These are phyloP conservation scores for Dolichotis patagonum DNA, from an alignment of 2,113 vertebrate genomes.

Conservation along the genomic window DNA sequence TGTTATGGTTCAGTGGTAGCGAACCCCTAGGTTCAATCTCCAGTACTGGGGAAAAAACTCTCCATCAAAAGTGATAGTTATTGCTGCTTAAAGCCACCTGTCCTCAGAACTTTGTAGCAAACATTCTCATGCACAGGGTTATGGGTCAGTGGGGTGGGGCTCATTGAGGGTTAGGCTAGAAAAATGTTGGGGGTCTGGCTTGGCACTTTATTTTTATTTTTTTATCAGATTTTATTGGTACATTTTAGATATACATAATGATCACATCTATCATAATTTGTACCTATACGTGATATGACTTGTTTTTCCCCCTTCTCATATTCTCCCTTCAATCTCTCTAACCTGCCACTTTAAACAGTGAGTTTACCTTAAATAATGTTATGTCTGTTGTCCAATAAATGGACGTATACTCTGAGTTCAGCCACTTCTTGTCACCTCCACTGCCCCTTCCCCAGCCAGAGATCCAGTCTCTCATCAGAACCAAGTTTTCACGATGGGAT, in stretches of 20 bases:
- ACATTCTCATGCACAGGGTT: not conserved
- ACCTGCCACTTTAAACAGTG: not conserved
- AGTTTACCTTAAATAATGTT: not conserved
- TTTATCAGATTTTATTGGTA: too few species aligned
- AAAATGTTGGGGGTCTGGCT: not conserved
- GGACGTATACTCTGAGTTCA: not conserved
- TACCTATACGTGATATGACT: too few species aligned
- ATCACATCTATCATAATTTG: too few species aligned
- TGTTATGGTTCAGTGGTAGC: not conserved
- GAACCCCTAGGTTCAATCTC: not conserved
- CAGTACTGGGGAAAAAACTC: not conserved
- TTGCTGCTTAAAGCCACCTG: not conserved
- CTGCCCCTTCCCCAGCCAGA: not conserved
- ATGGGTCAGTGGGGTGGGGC: not conserved
- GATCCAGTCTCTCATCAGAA: not conserved
- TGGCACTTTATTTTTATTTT: not conserved
- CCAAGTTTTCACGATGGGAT: not conserved
- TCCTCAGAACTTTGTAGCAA: not conserved
- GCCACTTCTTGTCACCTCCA: not conserved
- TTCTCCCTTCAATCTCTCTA: too few species aligned
- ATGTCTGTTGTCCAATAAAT: not conserved
- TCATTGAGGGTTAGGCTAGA: not conserved
- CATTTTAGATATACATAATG: too few species aligned
- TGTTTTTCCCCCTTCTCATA: too few species aligned
- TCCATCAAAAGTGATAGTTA: not conserved